Conservation (phyloP, 2,797 vertebrate species). For the Pseudotriccus pelzelni region DNA sequence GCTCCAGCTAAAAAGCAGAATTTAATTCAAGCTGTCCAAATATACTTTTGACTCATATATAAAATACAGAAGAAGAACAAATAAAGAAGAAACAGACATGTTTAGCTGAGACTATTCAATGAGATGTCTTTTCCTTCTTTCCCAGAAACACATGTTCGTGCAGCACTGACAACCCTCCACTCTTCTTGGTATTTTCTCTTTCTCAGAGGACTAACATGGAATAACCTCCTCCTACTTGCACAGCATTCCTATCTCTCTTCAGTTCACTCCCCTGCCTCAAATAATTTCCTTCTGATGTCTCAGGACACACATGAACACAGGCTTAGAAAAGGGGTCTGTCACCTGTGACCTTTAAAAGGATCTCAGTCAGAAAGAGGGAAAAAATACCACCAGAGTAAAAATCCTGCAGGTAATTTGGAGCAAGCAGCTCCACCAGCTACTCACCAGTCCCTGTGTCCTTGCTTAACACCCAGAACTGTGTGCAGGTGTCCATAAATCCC, state of each 20-base stretch:
- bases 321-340: not conserved
- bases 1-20: not conserved
- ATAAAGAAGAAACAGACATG: not conserved
- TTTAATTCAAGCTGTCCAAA: constrained; percentile 8
- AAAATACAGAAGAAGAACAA: not conserved
- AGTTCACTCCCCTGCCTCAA: not conserved
- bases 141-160: not conserved
- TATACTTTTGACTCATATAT: not conserved
- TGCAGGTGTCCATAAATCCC: not conserved
- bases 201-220: not conserved
- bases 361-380: not conserved
- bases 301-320: not conserved
- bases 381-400: not conserved
- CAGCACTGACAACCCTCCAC: not conserved
- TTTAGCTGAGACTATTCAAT: not conserved
- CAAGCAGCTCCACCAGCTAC: not conserved
- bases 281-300: not conserved
- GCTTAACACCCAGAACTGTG: accelerated
- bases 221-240: not conserved
- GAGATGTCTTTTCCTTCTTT: not conserved
- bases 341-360: not conserved
- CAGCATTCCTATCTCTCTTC: not conserved
- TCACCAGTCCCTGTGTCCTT: not conserved
- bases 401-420: not conserved
- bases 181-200: not conserved